phyloP scores from a whole-genome alignment of 2,888 invertebrate genomes.

The Oscheius sp. region DNA sequence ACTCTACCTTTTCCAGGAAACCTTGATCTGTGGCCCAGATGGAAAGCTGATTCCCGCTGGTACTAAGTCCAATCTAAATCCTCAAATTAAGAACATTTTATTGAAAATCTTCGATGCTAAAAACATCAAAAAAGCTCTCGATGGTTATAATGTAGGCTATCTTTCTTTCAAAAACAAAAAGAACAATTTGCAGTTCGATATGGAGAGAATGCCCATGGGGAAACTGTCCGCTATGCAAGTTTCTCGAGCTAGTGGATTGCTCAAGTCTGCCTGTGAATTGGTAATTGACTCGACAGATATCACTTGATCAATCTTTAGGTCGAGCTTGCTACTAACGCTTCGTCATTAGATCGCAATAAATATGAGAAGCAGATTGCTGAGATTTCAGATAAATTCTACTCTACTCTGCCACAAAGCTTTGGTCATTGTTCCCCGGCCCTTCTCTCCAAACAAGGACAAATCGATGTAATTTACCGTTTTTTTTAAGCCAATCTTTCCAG shows the following conservation, averaged over 20 bases:
- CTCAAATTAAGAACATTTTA: conserved; percentile 84
- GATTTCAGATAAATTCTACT: conserved; percentile 79
- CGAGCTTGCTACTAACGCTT: no score
- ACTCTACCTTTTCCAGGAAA: conserved; percentile 14
- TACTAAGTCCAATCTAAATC: conserved; percentile 78
- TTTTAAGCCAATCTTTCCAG: conserved; percentile 69
- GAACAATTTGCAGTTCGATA: conserved; percentile 78
- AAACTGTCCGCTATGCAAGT: conserved; percentile 91
- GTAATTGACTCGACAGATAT: no score
- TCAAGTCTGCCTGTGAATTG: no score
- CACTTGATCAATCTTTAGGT: no score
- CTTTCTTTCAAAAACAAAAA: no score
- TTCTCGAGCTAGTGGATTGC: conserved; percentile 77
- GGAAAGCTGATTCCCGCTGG: conserved; percentile 38
- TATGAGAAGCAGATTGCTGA: conserved; percentile 34
- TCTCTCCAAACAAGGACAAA: conserved; percentile 80
- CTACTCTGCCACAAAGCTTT: conserved; percentile 92
- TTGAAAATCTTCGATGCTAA: conserved; percentile 88
- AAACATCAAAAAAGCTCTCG: conserved; percentile 88
- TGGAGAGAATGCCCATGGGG: conserved; percentile 97
- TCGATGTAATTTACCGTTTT: conserved; percentile 72
- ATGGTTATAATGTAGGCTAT: conserved; percentile 81
- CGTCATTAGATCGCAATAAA: neutral
- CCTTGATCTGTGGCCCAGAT: neutral
- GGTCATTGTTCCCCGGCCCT: conserved; percentile 85